A percentile compares a stretch with the other conserved stretches of the same genome.
Evolutionary conservation across 2,113 vertebrate species (phyloP).

Genomic region (Coracopsis vasa): DNA sequence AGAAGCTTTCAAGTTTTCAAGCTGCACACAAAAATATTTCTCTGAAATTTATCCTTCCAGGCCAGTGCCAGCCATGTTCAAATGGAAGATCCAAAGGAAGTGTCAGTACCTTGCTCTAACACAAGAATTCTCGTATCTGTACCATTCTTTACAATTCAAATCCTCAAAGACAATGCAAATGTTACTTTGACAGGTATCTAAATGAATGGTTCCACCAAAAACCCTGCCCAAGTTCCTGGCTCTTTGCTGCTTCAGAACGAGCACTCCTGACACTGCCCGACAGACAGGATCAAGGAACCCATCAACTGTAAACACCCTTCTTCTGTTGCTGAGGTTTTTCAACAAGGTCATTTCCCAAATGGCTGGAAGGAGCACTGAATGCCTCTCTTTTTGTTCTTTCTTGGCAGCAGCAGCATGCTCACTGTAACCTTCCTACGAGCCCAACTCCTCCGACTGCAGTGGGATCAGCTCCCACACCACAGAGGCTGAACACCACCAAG

Average conservation of each 20-base stretch:
- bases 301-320: neutral
- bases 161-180: neutral
- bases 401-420: neutral
- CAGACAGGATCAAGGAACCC: neutral
- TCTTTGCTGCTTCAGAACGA: constrained; percentile 12
- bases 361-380: neutral
- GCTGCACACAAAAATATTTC: fast-evolving
- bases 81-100: neutral
- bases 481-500: neutral
- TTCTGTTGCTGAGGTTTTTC: neutral
- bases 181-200: neutral
- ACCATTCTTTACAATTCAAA: fast-evolving
- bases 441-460: neutral
- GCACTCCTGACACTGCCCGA: neutral
- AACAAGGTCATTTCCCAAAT: neutral
- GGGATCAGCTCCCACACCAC: neutral
- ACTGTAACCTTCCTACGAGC: neutral
- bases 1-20: neutral
- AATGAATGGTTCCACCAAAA: neutral
- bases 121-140: neutral
- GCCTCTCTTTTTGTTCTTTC: no score
- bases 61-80: neutral
- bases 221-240: neutral
- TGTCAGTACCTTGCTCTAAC: neutral
- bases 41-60: neutral